A percentile compares a stretch with the other conserved stretches of the same genome.
phyloP scores from a whole-genome alignment of 2,113 vertebrate species.

The Cyphomyrus discorhynchus region DNA sequence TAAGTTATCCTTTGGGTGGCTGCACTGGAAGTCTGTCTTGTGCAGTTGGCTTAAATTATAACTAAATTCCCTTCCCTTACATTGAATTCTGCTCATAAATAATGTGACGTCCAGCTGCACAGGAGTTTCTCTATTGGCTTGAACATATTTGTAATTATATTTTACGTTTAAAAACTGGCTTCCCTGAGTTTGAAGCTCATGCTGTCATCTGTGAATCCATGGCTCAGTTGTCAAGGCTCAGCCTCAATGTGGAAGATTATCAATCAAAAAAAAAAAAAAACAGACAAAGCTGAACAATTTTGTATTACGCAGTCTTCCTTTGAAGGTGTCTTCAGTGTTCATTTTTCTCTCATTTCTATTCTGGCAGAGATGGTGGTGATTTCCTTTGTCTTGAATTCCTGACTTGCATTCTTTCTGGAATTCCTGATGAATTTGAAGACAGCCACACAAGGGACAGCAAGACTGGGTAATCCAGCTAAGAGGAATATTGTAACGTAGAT shows the following conservation, averaged over 20 bases:
- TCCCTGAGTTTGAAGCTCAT: neutral
- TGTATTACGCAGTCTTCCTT: neutral
- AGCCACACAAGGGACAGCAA: constrained; percentile 64
- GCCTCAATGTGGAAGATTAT: neutral
- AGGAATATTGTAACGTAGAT: constrained; percentile 69
- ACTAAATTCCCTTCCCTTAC: neutral
- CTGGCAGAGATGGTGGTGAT: constrained; percentile 39
- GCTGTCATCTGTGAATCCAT: neutral
- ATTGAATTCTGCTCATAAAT: neutral
- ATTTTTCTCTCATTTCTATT: constrained; percentile 44
- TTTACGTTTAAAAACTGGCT: neutral
- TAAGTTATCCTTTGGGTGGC: neutral
- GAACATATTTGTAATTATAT: neutral
- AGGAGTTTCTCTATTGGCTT: neutral
- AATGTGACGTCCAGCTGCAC: neutral
- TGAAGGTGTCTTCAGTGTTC: neutral
- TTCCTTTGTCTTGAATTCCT: neutral
- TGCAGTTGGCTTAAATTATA: neutral
- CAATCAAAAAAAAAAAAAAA: neutral
- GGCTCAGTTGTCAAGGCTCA: neutral
- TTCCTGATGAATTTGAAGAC: constrained; percentile 58
- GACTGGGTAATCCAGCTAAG: constrained; percentile 71
- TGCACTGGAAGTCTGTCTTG: neutral
- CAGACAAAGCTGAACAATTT: neutral
- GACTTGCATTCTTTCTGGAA: constrained; percentile 37